Conservation (phyloP, 2,113 vertebrate genomes). For the Gobio gobio region DNA sequence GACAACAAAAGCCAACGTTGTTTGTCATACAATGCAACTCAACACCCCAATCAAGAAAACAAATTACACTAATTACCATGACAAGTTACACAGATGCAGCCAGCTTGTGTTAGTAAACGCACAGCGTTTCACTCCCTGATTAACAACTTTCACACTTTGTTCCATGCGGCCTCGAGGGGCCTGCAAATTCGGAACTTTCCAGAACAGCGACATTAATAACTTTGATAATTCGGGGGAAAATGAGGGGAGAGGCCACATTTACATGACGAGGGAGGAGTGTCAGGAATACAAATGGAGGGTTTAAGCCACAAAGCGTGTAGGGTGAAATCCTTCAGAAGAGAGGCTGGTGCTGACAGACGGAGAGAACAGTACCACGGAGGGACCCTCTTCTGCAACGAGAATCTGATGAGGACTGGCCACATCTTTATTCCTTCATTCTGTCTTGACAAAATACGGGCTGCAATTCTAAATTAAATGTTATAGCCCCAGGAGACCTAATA, state of each 20-base stretch:
- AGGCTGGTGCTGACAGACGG: background rate
- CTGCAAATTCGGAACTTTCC: slow-evolving; percentile 51
- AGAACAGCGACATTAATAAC: slow-evolving; percentile 49
- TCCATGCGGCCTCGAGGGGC: slow-evolving; percentile 62
- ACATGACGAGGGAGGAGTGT: slow-evolving; percentile 5
- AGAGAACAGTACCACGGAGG: background rate
- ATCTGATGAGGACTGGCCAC: slow-evolving; percentile 47
- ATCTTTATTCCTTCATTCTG: slow-evolving; percentile 18
- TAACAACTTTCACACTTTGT: slow-evolving; percentile 65
- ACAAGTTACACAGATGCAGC: slow-evolving; percentile 73
- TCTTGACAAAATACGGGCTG: background rate
- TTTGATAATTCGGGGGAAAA: slow-evolving; percentile 56
- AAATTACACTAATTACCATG: slow-evolving; percentile 75
- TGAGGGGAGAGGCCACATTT: slow-evolving; percentile 20
- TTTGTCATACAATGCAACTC: slow-evolving; percentile 67
- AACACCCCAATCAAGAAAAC: slow-evolving; percentile 68
- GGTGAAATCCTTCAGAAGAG: background rate
- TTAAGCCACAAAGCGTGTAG: slow-evolving; percentile 8
- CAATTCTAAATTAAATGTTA: background rate
- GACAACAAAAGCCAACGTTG: slow-evolving; percentile 52
- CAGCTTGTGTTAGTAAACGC: slow-evolving; percentile 75
- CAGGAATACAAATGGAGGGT: slow-evolving; percentile 25
- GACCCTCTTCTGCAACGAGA: slow-evolving; percentile 50
- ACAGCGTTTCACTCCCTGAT: slow-evolving; percentile 71
- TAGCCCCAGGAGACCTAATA: background rate